Evolutionary conservation across 2,113 vertebrate species (phyloP).

Genomic region (Phyllopteryx taeniolatus): DNA sequence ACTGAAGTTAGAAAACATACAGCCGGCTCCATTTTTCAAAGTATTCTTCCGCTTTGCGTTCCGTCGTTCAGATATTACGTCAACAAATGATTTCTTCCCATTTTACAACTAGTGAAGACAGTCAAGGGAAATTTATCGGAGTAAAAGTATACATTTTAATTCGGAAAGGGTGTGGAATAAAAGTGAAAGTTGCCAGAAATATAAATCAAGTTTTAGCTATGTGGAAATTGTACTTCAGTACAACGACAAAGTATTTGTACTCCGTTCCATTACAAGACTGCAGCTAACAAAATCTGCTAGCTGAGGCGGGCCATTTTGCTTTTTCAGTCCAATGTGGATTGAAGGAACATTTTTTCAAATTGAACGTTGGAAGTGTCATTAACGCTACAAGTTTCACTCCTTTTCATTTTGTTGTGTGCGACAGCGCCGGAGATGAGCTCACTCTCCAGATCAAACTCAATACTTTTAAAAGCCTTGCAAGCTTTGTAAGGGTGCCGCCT

Average conservation of each 20-base stretch:
- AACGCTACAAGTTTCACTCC: not conserved
- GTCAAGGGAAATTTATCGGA: too few relatives aligned
- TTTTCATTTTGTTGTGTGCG: slow-evolving; percentile 3
- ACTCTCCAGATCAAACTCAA: slow-evolving; percentile 18
- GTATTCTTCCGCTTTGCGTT: too few relatives aligned
- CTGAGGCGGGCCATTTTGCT: not conserved
- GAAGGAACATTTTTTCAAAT: not conserved
- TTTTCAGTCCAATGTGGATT: not conserved
- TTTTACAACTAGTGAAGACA: too few relatives aligned
- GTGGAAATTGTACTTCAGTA: too few relatives aligned
- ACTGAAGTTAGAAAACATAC: too few relatives aligned
- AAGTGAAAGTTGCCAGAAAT: too few relatives aligned
- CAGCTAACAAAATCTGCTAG: not conserved
- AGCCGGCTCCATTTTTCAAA: too few relatives aligned
- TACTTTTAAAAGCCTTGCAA: slow-evolving; percentile 24
- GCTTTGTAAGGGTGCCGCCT: slow-evolving; percentile 26
- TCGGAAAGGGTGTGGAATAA: too few relatives aligned
- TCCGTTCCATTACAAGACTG: not conserved
- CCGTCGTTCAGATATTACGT: too few relatives aligned
- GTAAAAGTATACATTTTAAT: too few relatives aligned
- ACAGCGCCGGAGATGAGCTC: slow-evolving; percentile 11
- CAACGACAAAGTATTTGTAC: not conserved
- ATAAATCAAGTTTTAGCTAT: too few relatives aligned
- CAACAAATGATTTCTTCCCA: too few relatives aligned
- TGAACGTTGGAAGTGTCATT: slow-evolving; percentile 1